These are phyloP conservation scores for Zaprionus nigranus DNA, from an alignment of 1,140 invertebrate species.

Conservation along the genomic window DNA sequence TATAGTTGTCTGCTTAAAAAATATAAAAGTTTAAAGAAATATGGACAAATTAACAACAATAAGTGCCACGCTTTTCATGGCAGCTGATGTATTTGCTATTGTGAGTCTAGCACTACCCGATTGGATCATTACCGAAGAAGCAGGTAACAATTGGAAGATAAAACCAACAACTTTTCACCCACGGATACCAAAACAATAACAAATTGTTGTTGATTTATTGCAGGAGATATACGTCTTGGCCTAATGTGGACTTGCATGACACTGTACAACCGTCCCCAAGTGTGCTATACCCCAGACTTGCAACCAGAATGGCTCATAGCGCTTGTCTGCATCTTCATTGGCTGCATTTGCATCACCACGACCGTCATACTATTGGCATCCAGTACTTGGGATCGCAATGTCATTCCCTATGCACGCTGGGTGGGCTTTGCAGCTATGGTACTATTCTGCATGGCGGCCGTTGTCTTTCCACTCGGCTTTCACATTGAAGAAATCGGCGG, in stretches of 20 bases:
- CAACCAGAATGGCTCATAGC: conserved; percentile 96
- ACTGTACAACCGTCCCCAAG: conserved; percentile 93
- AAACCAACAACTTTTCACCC: conserved; percentile 4
- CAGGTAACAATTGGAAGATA: conserved; percentile 85
- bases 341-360: conserved; percentile 96
- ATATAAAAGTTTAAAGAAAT: conserved; percentile 16
- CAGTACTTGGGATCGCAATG: conserved; percentile 95
- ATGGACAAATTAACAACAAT: conserved; percentile 98
- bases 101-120: conserved; percentile 96
- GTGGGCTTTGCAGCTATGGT: conserved; percentile 98
- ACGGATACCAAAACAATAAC: conserved; percentile 17
- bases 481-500: conserved; percentile 97
- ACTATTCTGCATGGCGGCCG: conserved; percentile 96
- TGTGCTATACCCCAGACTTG: conserved; percentile 94
- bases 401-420: conserved; percentile 96
- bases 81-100: conserved; percentile 97
- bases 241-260: conserved; percentile 98
- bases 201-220: conserved; percentile 66
- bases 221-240: conserved; percentile 90
- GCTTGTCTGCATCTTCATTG: conserved; percentile 95
- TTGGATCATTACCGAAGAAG: conserved; percentile 98
- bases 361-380: conserved; percentile 94
- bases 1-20: conserved; percentile 8
- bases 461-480: conserved; percentile 98
- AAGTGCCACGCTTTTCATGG: conserved; percentile 95